phyloP scores from a whole-genome alignment of 2,888 invertebrate genomes.

The Schrankia costaestrigalis region DNA sequence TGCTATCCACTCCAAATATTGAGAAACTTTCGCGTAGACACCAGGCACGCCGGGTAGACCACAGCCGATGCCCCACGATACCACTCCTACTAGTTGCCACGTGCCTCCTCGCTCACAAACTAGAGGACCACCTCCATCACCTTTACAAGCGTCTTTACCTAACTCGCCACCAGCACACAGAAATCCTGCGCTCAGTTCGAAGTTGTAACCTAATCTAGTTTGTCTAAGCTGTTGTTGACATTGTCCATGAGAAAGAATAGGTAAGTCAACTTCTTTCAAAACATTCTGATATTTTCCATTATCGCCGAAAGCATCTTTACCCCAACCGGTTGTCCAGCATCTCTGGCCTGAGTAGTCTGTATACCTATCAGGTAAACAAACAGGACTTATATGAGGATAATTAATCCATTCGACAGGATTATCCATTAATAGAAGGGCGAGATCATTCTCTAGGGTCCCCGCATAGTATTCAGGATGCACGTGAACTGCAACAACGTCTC shows the following conservation, averaged over 20 bases:
- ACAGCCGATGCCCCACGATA: slow-evolving; percentile 96
- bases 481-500: slow-evolving; percentile 89
- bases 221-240: slow-evolving; percentile 91
- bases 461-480: slow-evolving; percentile 97
- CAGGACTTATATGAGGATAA: slow-evolving; percentile 93
- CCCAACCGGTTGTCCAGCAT: slow-evolving; percentile 99
- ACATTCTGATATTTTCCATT: slow-evolving; percentile 95
- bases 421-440: slow-evolving; percentile 92
- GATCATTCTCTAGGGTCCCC: slow-evolving; percentile 95
- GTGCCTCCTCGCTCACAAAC: slow-evolving; percentile 92
- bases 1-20: slow-evolving; percentile 94
- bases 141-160: slow-evolving; percentile 97
- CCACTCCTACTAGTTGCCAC: slow-evolving; percentile 95
- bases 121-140: slow-evolving; percentile 95
- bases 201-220: slow-evolving; percentile 91
- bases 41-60: slow-evolving; percentile 95
- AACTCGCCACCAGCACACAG: slow-evolving; percentile 97
- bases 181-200: slow-evolving; percentile 93
- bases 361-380: slow-evolving; percentile 92
- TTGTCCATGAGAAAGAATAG: slow-evolving; percentile 87
- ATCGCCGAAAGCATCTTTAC: slow-evolving; percentile 96
- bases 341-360: slow-evolving; percentile 91
- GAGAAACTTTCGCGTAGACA: slow-evolving; percentile 93
- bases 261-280: slow-evolving; percentile 96
- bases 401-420: slow-evolving; percentile 90